Conservation (phyloP, 2,888 invertebrate species). For the Oasisia sp. region DNA sequence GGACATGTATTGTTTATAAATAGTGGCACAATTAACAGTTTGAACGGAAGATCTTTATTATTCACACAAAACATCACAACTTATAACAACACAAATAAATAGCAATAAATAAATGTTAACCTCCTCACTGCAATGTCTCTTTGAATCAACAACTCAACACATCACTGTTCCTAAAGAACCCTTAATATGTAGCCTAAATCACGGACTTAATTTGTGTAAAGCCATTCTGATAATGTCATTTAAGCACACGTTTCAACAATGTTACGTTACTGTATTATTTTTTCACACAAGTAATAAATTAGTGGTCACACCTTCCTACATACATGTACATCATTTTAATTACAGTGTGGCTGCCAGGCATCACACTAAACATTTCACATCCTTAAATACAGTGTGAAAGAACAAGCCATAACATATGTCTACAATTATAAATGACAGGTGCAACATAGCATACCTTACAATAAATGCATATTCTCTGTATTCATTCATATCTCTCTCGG, state of each 20-base stretch:
- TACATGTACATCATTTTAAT: background rate
- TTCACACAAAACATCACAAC: background rate
- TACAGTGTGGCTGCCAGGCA: background rate
- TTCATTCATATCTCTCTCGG: background rate
- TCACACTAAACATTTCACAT: background rate
- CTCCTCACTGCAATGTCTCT: background rate
- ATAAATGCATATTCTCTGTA: background rate
- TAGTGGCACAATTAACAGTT: background rate
- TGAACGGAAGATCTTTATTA: background rate
- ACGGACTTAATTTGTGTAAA: background rate
- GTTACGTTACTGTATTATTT: background rate
- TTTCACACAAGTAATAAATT: background rate
- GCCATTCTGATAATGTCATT: background rate
- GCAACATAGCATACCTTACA: background rate
- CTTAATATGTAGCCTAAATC: background rate
- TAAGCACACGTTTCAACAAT: background rate
- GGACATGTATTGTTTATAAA: too few species aligned
- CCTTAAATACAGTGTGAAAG: background rate
- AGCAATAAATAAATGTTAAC: background rate
- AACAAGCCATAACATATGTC: background rate
- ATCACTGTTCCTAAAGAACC: background rate
- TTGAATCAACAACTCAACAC: background rate
- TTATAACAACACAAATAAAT: background rate
- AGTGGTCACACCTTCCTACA: background rate
- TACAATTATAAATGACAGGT: background rate